Evolutionary conservation across 2,888 invertebrate genomes (phyloP), one percentile per base, ranked within the genome.

Genomic region (Odontomyia ornata): DNA sequence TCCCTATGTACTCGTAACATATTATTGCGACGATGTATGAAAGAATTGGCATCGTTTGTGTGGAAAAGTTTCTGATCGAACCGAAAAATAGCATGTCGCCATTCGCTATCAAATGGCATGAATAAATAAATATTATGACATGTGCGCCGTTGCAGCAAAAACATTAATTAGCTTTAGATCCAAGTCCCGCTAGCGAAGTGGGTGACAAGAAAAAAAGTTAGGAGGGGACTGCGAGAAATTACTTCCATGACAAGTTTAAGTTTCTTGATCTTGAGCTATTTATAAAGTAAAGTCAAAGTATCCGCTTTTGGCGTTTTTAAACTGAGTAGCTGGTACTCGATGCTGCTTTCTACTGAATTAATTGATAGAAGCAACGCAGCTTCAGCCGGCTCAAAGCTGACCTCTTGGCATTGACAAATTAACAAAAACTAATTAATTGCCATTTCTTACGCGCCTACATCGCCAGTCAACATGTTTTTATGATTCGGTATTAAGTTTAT

Each of bases 341-440:
- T 36, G 36, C 36, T 36, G 36, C 36, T 36, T 36, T 36, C 9
- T 36, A 9, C 36, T 36, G 36, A 9, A 36, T 3, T 36, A 36
- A 36, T 36, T 36, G 36, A 36, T 36, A 36, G n/a, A n/a, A n/a
- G 36, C 36, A 9, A 36, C 36, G 36, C 36, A 36, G 36, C 36
- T 36, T 36, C 36, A 36, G 5, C 36, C 36, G 36, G 60, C 13
- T 60, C 60, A 4, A 60, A 4, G 25, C 7, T 64, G 64, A 64
- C 64, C 30, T 36, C 64, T 3, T 64, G 64, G 64, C 64, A 64
- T 64, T 28, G 64, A 64, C 30, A 30, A 64, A 64, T 64, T 64
- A 64, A 64, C 64, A 28, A 64, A 64, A 64, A 64, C 64, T 64
- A n/a, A 64, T 64, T 64, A 64, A 64, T 64, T 28, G 64, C 64